Percentiles rank a stretch among this genome's conserved stretches.
Conservation (phyloP, 2,113 vertebrate species). For the Oenanthe oenanthe region DNA sequence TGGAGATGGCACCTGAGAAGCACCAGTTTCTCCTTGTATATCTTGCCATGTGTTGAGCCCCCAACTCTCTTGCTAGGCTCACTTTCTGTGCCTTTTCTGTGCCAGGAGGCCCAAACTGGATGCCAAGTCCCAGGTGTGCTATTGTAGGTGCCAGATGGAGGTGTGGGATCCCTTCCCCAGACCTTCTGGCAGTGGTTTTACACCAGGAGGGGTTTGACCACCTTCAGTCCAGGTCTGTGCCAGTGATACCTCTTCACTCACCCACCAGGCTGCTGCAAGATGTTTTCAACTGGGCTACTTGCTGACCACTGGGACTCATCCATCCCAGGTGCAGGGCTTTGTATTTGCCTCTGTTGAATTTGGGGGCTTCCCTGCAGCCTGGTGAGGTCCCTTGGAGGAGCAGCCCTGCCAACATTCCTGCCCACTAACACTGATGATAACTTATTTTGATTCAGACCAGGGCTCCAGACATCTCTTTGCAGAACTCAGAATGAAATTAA, state of each 20-base stretch:
- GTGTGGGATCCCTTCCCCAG: neutral
- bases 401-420: neutral
- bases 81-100: neutral
- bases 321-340: neutral
- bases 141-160: neutral
- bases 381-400: neutral
- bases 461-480: neutral
- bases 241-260: neutral
- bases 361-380: neutral
- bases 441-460: neutral
- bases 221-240: neutral
- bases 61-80: neutral
- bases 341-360: neutral
- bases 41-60: accelerated
- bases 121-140: neutral
- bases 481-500: neutral
- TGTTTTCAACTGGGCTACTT: neutral
- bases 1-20: neutral
- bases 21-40: neutral
- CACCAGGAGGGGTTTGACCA: neutral
- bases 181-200: neutral
- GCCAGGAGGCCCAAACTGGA: neutral
- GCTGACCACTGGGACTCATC: neutral
- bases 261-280: accelerated
- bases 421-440: neutral